Evolutionary conservation across 2,113 vertebrate genomes (phyloP).

Genomic region (Pterocles burchelli): DNA sequence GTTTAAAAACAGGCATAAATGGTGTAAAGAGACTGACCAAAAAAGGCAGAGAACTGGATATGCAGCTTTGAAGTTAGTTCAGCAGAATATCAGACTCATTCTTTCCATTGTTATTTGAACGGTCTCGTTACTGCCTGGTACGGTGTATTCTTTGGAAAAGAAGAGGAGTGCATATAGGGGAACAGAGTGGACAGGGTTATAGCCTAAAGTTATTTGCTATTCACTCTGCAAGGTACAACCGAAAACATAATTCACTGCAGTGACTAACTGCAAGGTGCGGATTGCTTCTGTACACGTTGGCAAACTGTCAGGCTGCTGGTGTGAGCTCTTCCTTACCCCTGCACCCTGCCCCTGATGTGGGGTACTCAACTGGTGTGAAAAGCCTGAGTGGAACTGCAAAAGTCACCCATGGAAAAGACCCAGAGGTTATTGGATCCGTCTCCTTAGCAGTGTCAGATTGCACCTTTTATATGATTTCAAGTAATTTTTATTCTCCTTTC

Average conservation of each 20-base stretch:
- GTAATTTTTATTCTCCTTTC: neutral
- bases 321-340: neutral
- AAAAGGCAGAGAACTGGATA: slow-evolving; percentile 64
- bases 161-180: neutral
- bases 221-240: slow-evolving; percentile 17
- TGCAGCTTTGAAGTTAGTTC: slow-evolving; percentile 10
- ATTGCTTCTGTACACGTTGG: neutral
- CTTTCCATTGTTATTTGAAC: slow-evolving; percentile 63
- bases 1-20: slow-evolving; percentile 51
- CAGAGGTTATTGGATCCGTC: neutral
- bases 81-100: slow-evolving; percentile 45
- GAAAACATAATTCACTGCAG: slow-evolving; percentile 50
- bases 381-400: neutral
- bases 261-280: neutral
- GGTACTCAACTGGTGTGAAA: neutral
- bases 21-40: slow-evolving; percentile 38
- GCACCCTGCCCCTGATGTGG: neutral
- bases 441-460: neutral
- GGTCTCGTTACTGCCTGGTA: slow-evolving; percentile 39
- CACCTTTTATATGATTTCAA: neutral
- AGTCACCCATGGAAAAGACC: neutral
- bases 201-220: slow-evolving; percentile 38
- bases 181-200: slow-evolving; percentile 51
- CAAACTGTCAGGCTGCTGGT: neutral
- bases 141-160: slow-evolving; percentile 62